Evolutionary conservation across 2,113 vertebrate species (phyloP), one percentile per base, ranked within the genome.

Genomic region (Laticauda colubrina): DNA sequence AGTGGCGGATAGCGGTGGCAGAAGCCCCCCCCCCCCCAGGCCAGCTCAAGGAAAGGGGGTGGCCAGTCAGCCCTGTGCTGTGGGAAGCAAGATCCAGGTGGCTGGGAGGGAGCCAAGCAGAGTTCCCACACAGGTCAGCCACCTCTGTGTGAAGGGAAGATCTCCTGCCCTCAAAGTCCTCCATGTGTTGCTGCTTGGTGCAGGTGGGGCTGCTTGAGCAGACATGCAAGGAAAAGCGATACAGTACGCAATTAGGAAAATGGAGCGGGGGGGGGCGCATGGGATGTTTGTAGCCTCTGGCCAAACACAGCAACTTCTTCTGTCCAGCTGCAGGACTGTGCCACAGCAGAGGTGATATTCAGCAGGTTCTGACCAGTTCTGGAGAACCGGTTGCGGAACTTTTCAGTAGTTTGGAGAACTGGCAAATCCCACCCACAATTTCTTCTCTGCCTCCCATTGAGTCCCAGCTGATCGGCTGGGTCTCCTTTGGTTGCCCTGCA

Each of bases 141-240:
- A n/a, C 61, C 61, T 14, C 29, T 24, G 29, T 4, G 29, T 14
- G 61, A 12, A 69, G 1, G 3, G 11, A 29, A 24, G 10, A n/a
- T 14, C 61, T 64, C 61, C 26, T 29, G 61, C 26, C 61, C 48
- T 48, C 61, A 29, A 64, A 64, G 61, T 11, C 59, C 23, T 64
- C 26, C 61, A 3, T 3, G 59, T 29, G 26, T 14, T 4, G 1
- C 3, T 4, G 9, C 11, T 26, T 6, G 24, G 5, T 2, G 0
- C 26, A 87, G 48, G 15, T 5, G 86, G 48, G 10, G 24, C 2
- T 15, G 51, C 12, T n/a, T 8, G n/a, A 21, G 54, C 29, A 34
- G 23, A 59, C 57, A 59, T 1, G 7, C 57, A 59, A 53, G 51
- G 9, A 11, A 59, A 24, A 59, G 21, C 7, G 21, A 21, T 24